Percentiles rank a stretch among this genome's conserved stretches.
phyloP scores from a whole-genome alignment of 2,113 vertebrate genomes.

The Hylia prasina region DNA sequence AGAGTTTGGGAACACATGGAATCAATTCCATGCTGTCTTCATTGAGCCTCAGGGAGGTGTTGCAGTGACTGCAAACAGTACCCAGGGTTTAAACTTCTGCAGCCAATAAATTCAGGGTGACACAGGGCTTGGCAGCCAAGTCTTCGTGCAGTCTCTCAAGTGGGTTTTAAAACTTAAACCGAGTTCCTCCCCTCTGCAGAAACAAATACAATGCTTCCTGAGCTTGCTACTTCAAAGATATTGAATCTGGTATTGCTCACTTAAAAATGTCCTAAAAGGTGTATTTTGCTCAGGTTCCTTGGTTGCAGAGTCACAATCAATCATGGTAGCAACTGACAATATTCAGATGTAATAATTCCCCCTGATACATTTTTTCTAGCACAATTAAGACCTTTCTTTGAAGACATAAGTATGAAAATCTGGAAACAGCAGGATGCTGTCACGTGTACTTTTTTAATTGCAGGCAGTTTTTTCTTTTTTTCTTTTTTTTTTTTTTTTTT shows the following conservation, averaged over 20 bases:
- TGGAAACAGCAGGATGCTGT: neutral
- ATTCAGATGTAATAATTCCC: neutral
- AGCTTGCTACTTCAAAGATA: neutral
- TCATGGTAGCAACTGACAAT: neutral
- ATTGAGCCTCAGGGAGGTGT: neutral
- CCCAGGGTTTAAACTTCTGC: neutral
- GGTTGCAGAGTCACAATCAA: neutral
- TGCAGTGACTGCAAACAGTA: neutral
- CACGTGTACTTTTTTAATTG: neutral
- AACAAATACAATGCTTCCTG: neutral
- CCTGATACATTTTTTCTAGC: neutral
- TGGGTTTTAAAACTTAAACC: neutral
- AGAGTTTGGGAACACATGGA: neutral
- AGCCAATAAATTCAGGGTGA: neutral
- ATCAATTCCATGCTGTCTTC: neutral
- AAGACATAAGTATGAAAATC: neutral
- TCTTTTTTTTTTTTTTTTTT: neutral
- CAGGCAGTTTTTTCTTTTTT: neutral
- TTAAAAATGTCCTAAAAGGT: neutral
- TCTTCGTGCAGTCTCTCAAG: neutral
- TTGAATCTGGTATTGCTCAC: neutral
- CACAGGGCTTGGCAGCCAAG: neutral
- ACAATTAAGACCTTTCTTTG: neutral
- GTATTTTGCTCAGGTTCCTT: neutral
- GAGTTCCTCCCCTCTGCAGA: neutral